phyloP scores from a whole-genome alignment of 2,113 vertebrate species.

The Hippocampus guttulatus region DNA sequence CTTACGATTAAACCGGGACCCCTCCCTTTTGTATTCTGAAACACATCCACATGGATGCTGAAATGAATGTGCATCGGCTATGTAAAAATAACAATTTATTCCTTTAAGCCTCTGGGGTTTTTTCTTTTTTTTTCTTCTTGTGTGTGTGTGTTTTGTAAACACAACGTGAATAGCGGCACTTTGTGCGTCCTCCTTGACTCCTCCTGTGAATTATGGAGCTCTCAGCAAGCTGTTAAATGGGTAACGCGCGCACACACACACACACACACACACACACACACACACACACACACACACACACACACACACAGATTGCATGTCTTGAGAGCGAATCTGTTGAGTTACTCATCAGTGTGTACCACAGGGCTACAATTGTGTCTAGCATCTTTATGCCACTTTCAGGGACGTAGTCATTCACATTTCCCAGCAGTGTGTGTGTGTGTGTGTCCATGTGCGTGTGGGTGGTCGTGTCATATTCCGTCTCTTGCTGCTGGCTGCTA shows the following conservation, averaged over 20 bases:
- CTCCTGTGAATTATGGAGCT: slow-evolving; percentile 45
- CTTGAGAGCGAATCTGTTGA: background rate
- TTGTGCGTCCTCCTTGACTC: slow-evolving; percentile 49
- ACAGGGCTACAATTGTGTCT: slow-evolving; percentile 53
- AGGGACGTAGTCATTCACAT: slow-evolving; percentile 56
- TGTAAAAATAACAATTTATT: background rate
- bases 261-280: background rate
- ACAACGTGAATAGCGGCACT: slow-evolving; percentile 7
- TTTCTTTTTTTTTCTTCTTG: background rate
- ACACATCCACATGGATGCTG: background rate
- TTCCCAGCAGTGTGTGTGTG: slow-evolving; percentile 50
- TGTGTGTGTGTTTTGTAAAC: background rate
- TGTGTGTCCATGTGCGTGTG: slow-evolving; percentile 33
- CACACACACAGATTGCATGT: background rate
- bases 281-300: background rate
- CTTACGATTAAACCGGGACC: background rate
- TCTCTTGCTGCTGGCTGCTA: slow-evolving; percentile 56
- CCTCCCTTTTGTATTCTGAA: background rate
- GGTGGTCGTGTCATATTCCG: slow-evolving; percentile 62
- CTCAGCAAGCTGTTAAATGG: slow-evolving; percentile 21
- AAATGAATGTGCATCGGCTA: background rate
- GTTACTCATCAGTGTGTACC: slow-evolving; percentile 42
- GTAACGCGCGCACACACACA: background rate
- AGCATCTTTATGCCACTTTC: slow-evolving; percentile 37
- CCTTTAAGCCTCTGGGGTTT: background rate